A percentile compares a stretch with the other conserved stretches of the same genome.
Conservation (phyloP, 2,888 invertebrate genomes). For the Epistrophe grossulariae region DNA sequence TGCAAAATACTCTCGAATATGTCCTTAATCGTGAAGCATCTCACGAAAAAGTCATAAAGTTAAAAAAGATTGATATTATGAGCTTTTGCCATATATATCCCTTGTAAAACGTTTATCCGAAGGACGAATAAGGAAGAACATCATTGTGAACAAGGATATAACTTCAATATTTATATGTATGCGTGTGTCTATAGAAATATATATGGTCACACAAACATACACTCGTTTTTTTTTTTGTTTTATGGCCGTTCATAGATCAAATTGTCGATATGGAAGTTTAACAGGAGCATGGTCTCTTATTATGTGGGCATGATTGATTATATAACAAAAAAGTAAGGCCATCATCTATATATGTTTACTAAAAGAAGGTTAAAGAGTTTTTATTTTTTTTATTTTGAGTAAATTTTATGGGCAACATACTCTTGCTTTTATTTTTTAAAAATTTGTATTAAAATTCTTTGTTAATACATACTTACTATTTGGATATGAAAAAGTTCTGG, state of each 20-base stretch:
- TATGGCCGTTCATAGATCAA: slow-evolving; percentile 56
- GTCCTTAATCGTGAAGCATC: slow-evolving; percentile 41
- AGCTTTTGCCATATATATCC: slow-evolving; percentile 12
- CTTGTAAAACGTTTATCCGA: slow-evolving; percentile 26
- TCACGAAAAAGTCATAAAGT: slow-evolving; percentile 62
- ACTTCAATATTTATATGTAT: neutral
- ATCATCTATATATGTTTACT: neutral
- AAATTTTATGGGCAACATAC: slow-evolving; percentile 7
- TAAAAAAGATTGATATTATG: slow-evolving; percentile 53
- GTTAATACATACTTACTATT: neutral
- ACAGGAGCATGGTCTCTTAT: slow-evolving; percentile 10
- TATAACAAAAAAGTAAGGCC: neutral
- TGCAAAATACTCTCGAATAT: slow-evolving; percentile 23
- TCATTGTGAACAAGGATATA: slow-evolving; percentile 26
- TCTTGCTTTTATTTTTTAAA: neutral
- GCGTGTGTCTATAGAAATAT: neutral
- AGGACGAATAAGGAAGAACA: slow-evolving; percentile 25
- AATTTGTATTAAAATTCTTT: neutral
- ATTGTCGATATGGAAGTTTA: slow-evolving; percentile 51
- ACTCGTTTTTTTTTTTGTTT: slow-evolving; percentile 6
- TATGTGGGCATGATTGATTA: slow-evolving; percentile 58
- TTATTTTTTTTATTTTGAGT: neutral
- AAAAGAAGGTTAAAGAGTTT: slow-evolving; percentile 17
- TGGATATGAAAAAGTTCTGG: too few species aligned
- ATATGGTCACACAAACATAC: neutral